Percentiles rank a stretch among this genome's conserved stretches.
These are phyloP conservation scores for Aldrovandia affinis DNA, from an alignment of 2,797 vertebrate species.

Conservation along the genomic window DNA sequence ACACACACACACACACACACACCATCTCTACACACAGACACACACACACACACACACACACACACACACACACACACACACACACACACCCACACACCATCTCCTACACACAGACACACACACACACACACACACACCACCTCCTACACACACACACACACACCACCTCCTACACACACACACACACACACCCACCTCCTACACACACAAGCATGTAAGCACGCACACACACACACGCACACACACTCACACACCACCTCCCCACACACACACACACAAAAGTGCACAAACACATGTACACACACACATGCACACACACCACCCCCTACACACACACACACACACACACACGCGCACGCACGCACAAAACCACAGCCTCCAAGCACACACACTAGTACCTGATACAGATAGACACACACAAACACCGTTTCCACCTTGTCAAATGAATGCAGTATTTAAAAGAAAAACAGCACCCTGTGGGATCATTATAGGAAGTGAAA, in stretches of 20 bases:
- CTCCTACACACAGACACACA: slow-evolving; percentile 8
- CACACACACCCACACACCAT: too few species aligned
- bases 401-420: slow-evolving; percentile 26
- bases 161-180: neutral
- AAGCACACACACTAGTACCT: slow-evolving; percentile 28
- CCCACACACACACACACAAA: too few species aligned
- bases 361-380: neutral
- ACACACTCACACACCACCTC: too few species aligned
- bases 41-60: neutral
- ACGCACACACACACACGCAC: neutral
- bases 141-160: too few species aligned
- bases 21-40: neutral
- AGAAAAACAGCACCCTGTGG: slow-evolving; percentile 61
- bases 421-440: too few species aligned
- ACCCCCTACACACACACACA: neutral
- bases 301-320: neutral
- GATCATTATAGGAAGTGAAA: slow-evolving; percentile 63
- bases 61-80: too few species aligned
- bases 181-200: neutral
- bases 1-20: neutral
- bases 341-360: neutral
- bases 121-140: neutral
- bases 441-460: neutral
- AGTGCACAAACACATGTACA: too few species aligned
- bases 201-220: neutral